Percentiles rank a stretch among this genome's conserved stretches.
Conservation (phyloP, 2,797 vertebrate species). For the Chaenodraco wilsoni region DNA sequence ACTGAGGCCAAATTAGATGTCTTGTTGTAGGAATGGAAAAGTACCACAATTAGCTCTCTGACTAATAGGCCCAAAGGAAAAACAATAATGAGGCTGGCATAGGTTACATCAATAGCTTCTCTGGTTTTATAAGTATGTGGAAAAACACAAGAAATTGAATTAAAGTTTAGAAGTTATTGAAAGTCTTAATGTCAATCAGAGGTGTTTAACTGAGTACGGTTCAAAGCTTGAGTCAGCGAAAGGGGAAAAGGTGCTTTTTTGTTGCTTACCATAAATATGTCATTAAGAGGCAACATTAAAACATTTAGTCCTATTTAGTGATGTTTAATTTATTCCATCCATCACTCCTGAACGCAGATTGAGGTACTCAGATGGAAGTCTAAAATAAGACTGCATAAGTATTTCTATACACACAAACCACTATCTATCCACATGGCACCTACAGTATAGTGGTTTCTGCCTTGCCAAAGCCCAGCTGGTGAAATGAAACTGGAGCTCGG, state of each 20-base stretch:
- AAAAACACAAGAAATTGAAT: constrained; percentile 9
- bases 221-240: background rate
- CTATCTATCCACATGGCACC: constrained; percentile 65
- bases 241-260: background rate
- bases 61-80: constrained; percentile 25
- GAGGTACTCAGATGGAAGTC: background rate
- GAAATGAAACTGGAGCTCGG: constrained; percentile 67
- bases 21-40: constrained; percentile 40
- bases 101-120: constrained; percentile 8
- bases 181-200: constrained; percentile 20
- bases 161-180: background rate
- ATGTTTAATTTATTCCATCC: background rate
- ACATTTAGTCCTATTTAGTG: background rate
- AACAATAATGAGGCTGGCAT: constrained; percentile 29
- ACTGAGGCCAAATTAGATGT: constrained; percentile 54
- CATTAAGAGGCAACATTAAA: constrained; percentile 1
- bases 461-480: constrained; percentile 75
- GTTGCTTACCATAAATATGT: constrained; percentile 1
- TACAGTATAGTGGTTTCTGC: constrained; percentile 48
- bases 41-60: constrained; percentile 38
- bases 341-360: background rate
- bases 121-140: constrained; percentile 13
- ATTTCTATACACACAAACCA: constrained; percentile 35
- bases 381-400: constrained; percentile 2
- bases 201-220: background rate